Conservation (phyloP, 2,113 vertebrate genomes). For the Eupsittula cactorum region DNA sequence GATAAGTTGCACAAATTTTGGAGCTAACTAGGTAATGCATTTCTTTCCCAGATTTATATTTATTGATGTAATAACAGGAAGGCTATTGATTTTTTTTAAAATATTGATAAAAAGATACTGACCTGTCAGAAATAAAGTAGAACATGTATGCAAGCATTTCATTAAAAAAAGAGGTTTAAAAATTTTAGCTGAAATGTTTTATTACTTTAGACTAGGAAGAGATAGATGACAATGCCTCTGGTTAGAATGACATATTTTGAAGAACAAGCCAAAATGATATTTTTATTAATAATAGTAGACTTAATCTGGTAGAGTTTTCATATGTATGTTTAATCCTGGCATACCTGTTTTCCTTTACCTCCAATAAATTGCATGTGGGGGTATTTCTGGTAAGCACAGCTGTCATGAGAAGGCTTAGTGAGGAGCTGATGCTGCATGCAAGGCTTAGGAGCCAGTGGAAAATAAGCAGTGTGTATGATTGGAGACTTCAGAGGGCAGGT, state of each 20-base stretch:
- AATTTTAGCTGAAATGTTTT: background rate
- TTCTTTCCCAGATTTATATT: background rate
- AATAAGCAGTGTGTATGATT: background rate
- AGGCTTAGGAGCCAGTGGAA: background rate
- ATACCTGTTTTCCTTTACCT: rapidly evolving
- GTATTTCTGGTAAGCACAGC: background rate
- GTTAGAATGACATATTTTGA: background rate
- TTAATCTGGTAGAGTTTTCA: background rate
- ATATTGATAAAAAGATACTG: background rate
- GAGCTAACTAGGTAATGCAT: background rate
- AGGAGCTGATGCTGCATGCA: background rate
- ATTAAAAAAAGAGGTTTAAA: background rate
- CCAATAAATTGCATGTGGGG: background rate
- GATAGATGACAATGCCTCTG: background rate
- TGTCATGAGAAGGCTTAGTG: background rate
- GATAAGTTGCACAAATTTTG: background rate
- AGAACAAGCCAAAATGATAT: background rate
- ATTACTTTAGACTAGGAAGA: background rate
- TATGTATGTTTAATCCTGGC: background rate
- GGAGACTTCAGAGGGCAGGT: background rate
- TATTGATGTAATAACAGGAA: background rate
- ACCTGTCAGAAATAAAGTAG: background rate
- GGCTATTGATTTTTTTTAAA: background rate
- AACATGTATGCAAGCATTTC: background rate
- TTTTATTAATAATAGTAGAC: background rate